Base-by-base conservation (phyloP, 1,140 invertebrate species). In the Coelopa frigida region DNA sequence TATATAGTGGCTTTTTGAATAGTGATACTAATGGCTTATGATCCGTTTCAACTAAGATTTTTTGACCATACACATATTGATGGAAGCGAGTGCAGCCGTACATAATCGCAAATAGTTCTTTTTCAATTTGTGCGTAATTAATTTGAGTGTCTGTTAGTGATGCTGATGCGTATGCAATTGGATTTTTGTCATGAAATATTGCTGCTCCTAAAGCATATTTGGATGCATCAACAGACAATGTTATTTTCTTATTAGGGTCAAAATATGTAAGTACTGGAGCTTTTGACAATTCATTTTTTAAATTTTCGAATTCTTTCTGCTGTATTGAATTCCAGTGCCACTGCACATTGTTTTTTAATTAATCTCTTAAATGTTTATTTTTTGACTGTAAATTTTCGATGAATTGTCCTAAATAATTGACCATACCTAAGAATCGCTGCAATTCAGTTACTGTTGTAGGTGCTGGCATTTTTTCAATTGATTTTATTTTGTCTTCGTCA, bases 61-160 rank as follows among this genome's bases (percentile, higher is more conserved):
- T 46, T 10, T 36, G 46, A 3, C 57, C 59, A 54, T 45, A 59
- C 6, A 68, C 40, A 52, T 60, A 70, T 41, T 68, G 57, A 29
- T 61, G 56, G 59, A 73, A 76, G 44, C 57, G 60, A 42, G 55
- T 48, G 52, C 50, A 61, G 17, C 50, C 60, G 57, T 60, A 70
- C 31, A 57, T 29, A 18, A 75, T 63, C 17, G 64, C 68, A n/a
- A 70, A 57, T 11, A 61, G 48, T 52, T 75, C 71, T 46, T 70
- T 72, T 41, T 75, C 71, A 22, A 72, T 73, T 50, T 71, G 65
- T 5, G 64, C 53, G 49, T 73, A 76, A 11, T 59, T 59, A 33
- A 56, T 32, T 52, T 75, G 61, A 20, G 52, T 61, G 29, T 64
- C 38, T 12, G 56, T 45, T 31, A 53, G 42, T 2, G 32, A 43